phyloP scores from a whole-genome alignment of 2,888 invertebrate genomes.

The Asteroscopus sphinx region DNA sequence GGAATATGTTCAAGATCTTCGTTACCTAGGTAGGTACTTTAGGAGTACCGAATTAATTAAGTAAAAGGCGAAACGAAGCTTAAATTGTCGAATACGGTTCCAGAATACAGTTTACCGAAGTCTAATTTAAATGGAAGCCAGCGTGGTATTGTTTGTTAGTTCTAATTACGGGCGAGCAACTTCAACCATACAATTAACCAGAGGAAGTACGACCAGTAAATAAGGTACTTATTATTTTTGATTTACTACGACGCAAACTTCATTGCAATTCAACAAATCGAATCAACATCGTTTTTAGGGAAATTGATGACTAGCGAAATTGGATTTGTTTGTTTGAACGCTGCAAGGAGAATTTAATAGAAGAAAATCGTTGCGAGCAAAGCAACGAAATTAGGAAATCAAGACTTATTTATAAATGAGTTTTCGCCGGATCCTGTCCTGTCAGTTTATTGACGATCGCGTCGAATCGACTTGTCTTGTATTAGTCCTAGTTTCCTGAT shows the following conservation, averaged over 20 bases:
- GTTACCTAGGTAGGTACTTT: background rate
- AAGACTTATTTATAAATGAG: constrained; percentile 31
- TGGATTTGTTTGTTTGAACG: constrained; percentile 60
- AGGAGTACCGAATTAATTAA: constrained; percentile 17
- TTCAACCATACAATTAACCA: constrained; percentile 38
- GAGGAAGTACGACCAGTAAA: constrained; percentile 39
- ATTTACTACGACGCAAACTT: constrained; percentile 34
- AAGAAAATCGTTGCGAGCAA: constrained; percentile 55
- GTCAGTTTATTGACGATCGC: constrained; percentile 22
- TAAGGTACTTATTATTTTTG: constrained; percentile 29
- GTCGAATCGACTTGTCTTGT: constrained; percentile 16
- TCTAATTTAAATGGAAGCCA: constrained; percentile 38
- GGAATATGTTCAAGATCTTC: background rate
- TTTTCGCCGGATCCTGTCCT: constrained; percentile 17
- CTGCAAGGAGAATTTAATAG: constrained; percentile 51
- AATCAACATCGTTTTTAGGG: constrained; percentile 50
- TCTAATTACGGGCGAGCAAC: constrained; percentile 34
- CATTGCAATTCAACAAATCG: constrained; percentile 46
- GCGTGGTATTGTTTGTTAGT: constrained; percentile 34
- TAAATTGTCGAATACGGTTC: constrained; percentile 27
- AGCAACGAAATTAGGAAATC: constrained; percentile 54
- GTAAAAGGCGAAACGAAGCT: constrained; percentile 12
- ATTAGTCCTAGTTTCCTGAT: constrained; percentile 54
- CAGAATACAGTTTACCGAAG: constrained; percentile 20
- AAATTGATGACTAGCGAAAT: constrained; percentile 62